Base-by-base conservation (phyloP, 1,140 invertebrate genomes). In the Cherax destructor region DNA sequence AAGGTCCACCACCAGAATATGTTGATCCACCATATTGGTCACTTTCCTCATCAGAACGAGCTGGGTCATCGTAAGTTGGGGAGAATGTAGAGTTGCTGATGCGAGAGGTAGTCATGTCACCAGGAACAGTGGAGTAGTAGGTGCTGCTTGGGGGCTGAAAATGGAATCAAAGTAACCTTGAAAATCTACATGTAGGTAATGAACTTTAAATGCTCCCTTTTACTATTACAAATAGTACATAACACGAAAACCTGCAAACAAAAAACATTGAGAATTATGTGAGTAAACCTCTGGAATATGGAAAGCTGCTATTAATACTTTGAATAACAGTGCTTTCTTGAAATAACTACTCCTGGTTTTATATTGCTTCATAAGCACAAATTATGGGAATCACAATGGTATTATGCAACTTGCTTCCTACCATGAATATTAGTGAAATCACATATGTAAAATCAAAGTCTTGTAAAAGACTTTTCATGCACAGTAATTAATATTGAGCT, bases 1-100 rank as follows among this genome's bases (percentile, higher is more conserved):
- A 93, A 72, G 93, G 93, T 61, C 93, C 93, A 61, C 93, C 93
- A 72, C 93, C 93, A 78, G 91, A 92, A 83, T 93, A 93, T 47
- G 92, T 92, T 50, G 92, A 92, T n/a, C 93, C 93, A 83, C 93
- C 93, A 76, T 92, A 92, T 59, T 92, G 90, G 83, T 93, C 91
- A 79, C 88, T 91, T 61, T 93, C 92, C 78, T 93, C 93, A 85
- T 93, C 93, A 79, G 92, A 92, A 47, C 93, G 92, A 24, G 93
- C 92, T 49, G 93, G 93, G 65, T 93, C 93, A 85, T 93, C 93
- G 56, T 93, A 93, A 30, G 92, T 93, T 41, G 93, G 92, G 56
- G 92, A 93, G 81, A 92, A 92, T 0, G 91, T 84, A 9, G 91
- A 91, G 89, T 88, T 92, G 92, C 92, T 92, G 83, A 89, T 90